phyloP scores from a whole-genome alignment of 1,140 invertebrate species.

The Melipona quadrifasciata region DNA sequence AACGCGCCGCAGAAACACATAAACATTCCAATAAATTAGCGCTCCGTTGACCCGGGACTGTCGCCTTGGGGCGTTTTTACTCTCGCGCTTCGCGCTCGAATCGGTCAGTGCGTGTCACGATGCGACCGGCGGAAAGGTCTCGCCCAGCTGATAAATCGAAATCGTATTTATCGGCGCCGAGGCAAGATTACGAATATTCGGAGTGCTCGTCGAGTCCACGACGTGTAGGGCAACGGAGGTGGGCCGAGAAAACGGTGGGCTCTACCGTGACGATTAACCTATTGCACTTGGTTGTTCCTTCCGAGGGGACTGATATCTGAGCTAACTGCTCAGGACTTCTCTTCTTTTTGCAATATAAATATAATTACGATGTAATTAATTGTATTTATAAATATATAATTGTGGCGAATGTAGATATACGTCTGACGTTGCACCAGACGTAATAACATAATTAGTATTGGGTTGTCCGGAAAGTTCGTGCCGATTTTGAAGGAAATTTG shows the following conservation, averaged over 20 bases:
- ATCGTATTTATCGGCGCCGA: conserved; percentile 31
- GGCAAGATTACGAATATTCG: conserved; percentile 39
- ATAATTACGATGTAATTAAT: no score
- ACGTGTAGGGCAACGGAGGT: neutral
- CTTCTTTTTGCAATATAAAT: no score
- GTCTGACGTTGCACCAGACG: no score
- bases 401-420: no score
- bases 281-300: no score
- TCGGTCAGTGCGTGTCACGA: conserved; percentile 73
- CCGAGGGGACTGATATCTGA: no score
- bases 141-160: conserved; percentile 57
- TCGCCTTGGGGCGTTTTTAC: conserved; percentile 72
- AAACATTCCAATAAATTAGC: conserved; percentile 83
- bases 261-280: conserved; percentile 28
- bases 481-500: no score
- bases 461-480: no score
- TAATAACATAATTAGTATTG: no score
- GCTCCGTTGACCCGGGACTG: conserved; percentile 79
- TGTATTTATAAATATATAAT: no score
- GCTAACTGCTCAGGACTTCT: no score
- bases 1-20: conserved; percentile 76
- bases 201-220: neutral
- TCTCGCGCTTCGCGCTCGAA: conserved; percentile 64
- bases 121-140: conserved; percentile 67
- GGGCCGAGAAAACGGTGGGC: neutral